Conservation (phyloP, 2,888 invertebrate species). For the Eremobia ochroleuca region DNA sequence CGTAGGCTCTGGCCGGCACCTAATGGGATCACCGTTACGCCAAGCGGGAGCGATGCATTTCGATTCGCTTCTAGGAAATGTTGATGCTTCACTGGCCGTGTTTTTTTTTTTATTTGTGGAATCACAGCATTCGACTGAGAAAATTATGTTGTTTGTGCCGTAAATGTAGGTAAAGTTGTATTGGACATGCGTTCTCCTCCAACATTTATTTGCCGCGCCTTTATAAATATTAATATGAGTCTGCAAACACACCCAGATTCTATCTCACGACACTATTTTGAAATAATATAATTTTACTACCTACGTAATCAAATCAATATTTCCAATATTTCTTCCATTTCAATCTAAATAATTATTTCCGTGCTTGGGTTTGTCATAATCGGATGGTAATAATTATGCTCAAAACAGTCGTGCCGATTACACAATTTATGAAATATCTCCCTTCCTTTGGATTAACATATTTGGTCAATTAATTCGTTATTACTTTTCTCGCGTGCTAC, state of each 20-base stretch:
- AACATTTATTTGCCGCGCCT: conserved; percentile 15
- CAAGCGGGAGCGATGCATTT: conserved; percentile 66
- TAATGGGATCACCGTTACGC: conserved; percentile 75
- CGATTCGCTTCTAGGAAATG: conserved; percentile 65
- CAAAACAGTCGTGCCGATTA: conserved; percentile 17
- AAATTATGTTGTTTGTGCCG: conserved; percentile 52
- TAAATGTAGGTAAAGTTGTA: conserved; percentile 31
- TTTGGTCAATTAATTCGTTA: conserved; percentile 52
- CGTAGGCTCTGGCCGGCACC: conserved; percentile 54
- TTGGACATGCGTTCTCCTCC: background rate
- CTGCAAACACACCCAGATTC: conserved; percentile 41
- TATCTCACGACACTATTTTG: background rate
- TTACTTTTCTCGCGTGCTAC: conserved; percentile 54
- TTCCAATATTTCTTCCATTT: conserved; percentile 39
- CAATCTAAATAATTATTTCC: conserved; percentile 46
- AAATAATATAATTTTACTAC: conserved; percentile 23
- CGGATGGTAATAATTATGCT: conserved; percentile 33
- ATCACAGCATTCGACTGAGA: conserved; percentile 36
- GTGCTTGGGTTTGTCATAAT: conserved; percentile 8
- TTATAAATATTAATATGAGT: conserved; percentile 26
- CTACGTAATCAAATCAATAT: conserved; percentile 47
- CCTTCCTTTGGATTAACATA: conserved; percentile 55
- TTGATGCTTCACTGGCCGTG: conserved; percentile 61
- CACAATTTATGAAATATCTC: conserved; percentile 46
- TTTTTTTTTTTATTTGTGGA: conserved; percentile 60